phyloP scores from a whole-genome alignment of 2,888 invertebrate genomes.

The Rhabditophanes sp. region DNA sequence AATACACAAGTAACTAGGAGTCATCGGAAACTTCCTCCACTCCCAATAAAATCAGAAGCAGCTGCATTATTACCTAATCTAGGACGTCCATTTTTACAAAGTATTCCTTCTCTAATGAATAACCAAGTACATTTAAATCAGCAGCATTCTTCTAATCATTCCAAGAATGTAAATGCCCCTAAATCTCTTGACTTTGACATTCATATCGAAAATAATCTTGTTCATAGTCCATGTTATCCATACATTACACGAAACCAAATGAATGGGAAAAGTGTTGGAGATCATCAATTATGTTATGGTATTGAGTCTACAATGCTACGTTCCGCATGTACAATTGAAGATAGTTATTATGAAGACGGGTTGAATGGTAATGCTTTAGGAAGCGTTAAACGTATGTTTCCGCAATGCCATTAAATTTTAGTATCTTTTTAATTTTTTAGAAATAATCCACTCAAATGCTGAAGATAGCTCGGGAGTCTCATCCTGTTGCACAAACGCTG shows the following conservation, averaged over 20 bases:
- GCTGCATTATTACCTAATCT: constrained; percentile 4
- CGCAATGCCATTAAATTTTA: neutral
- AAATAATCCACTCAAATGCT: too few relatives aligned
- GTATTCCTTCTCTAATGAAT: too few relatives aligned
- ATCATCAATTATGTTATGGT: constrained; percentile 19
- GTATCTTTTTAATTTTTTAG: neutral
- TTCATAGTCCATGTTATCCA: too few relatives aligned
- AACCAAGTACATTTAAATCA: too few relatives aligned
- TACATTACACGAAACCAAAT: constrained; percentile 1
- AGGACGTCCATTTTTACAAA: constrained; percentile 6
- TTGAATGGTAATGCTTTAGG: constrained; percentile 28
- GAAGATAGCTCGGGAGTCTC: constrained; percentile 41
- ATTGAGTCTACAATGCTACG: constrained; percentile 17
- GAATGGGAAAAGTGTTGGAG: constrained; percentile 6
- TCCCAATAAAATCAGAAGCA: constrained; percentile 5
- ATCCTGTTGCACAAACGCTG: constrained; percentile 30
- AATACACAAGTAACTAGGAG: too few relatives aligned
- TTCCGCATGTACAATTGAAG: constrained; percentile 19
- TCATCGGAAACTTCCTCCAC: constrained; percentile 5
- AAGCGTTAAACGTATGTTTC: neutral
- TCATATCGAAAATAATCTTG: too few relatives aligned
- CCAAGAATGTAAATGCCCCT: too few relatives aligned
- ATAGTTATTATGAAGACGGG: constrained; percentile 39
- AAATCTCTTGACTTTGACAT: too few relatives aligned
- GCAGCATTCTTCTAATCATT: too few relatives aligned